Conservation (phyloP, 2,113 vertebrate genomes). For the Phodopus roborovskii region DNA sequence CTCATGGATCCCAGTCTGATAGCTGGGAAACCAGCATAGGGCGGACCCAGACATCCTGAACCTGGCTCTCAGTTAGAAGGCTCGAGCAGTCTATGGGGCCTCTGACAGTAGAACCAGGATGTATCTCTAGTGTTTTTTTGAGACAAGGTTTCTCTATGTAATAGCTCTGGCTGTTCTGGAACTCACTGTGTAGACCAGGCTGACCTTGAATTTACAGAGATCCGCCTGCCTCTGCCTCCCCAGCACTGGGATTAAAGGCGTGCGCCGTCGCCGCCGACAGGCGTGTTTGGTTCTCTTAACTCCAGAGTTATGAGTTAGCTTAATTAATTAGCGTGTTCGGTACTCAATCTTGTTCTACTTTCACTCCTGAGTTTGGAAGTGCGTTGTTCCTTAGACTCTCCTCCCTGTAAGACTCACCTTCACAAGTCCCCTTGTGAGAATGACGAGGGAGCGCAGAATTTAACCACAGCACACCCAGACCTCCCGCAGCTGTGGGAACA, state of each 20-base stretch:
- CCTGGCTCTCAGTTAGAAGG: too few species aligned
- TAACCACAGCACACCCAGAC: not conserved
- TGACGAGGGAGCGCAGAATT: not conserved
- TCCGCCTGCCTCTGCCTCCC: not conserved
- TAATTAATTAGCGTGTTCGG: not conserved
- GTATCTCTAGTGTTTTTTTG: not conserved
- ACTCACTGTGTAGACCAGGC: not conserved
- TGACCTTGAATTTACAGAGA: not conserved
- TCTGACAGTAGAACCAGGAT: too few species aligned
- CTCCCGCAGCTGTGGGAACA: not conserved
- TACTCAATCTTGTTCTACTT: not conserved
- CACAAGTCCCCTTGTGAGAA: not conserved
- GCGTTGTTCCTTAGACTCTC: too few species aligned
- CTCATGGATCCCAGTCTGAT: too few species aligned
- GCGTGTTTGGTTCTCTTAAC: slow-evolving; percentile 8
- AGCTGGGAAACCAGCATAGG: too few species aligned
- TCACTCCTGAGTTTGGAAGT: not conserved
- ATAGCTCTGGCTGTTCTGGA: not conserved
- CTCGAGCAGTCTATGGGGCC: too few species aligned
- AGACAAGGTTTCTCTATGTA: not conserved
- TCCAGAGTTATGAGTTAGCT: not conserved
- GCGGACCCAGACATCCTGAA: too few species aligned
- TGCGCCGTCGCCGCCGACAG: not conserved
- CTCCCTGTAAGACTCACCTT: not conserved
- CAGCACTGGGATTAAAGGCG: not conserved